Evolutionary conservation across 37 sponge, comb jelly and placozoan genomes (phyloP).

Genomic region (Chondrosia reniformis): DNA sequence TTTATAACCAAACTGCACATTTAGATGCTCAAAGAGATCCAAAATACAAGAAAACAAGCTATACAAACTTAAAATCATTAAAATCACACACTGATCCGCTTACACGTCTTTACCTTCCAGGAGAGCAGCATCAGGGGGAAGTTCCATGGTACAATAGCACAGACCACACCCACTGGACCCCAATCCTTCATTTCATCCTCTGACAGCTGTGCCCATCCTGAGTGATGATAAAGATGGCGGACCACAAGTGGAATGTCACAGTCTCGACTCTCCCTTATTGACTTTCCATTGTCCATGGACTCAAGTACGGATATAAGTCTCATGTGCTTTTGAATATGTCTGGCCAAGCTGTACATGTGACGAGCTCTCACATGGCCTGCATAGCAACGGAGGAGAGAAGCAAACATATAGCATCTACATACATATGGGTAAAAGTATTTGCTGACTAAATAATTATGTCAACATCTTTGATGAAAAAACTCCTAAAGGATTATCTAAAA

Average conservation of each 20-base stretch:
- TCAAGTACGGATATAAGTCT: constrained; percentile 86
- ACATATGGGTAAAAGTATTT: no score
- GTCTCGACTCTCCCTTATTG: constrained; percentile 89
- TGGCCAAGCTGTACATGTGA: constrained; percentile 82
- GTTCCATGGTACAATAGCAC: constrained; percentile 96
- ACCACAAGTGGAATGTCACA: constrained; percentile 86
- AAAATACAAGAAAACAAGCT: no score
- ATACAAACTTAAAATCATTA: no score
- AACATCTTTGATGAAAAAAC: no score
- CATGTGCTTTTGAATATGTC: constrained; percentile 95
- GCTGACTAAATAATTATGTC: no score
- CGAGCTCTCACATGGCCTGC: constrained; percentile 70
- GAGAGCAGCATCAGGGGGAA: constrained; percentile 93
- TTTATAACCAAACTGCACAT: no score
- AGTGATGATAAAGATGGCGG: constrained; percentile 89
- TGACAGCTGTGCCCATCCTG: constrained; percentile 95
- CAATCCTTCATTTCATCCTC: constrained; percentile 85
- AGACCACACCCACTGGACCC: constrained; percentile 89
- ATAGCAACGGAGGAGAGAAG: no score
- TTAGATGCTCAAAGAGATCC: no score
- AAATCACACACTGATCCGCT: neutral
- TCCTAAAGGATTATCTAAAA: no score
- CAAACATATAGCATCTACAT: no score
- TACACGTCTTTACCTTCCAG: constrained; percentile 79
- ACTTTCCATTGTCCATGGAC: constrained; percentile 93